Conservation (phyloP, 2,888 invertebrate species). For the Pollenia labialis region DNA sequence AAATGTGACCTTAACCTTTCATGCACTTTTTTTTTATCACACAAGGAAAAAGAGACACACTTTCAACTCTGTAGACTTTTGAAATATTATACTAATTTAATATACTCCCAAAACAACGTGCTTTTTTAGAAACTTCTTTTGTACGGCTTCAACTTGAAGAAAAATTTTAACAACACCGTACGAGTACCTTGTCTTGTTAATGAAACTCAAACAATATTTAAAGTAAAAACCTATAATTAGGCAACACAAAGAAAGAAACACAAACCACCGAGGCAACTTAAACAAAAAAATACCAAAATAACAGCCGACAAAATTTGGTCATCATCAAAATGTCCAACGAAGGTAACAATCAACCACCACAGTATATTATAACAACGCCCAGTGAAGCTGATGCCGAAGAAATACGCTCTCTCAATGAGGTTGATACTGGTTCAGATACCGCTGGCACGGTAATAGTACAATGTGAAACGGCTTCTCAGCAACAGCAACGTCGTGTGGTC, state of each 20-base stretch:
- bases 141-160: background rate
- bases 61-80: background rate
- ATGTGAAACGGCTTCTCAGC: constrained; percentile 52
- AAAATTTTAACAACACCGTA: background rate
- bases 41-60: constrained; percentile 38
- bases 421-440: constrained; percentile 71
- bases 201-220: background rate
- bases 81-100: constrained; percentile 10
- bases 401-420: constrained; percentile 77
- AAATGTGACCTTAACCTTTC: background rate
- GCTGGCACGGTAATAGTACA: constrained; percentile 49
- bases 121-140: constrained; percentile 40
- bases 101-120: background rate
- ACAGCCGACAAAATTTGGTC: constrained; percentile 22
- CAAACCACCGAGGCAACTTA: constrained; percentile 33
- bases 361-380: constrained; percentile 83
- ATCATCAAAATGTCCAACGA: constrained; percentile 72
- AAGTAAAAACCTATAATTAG: constrained; percentile 12
- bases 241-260: background rate
- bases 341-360: constrained; percentile 78
- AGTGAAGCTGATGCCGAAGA: constrained; percentile 83
- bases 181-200: constrained; percentile 36
- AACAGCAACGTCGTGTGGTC: constrained; percentile 71
- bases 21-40: background rate
- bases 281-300: background rate